phyloP scores from a whole-genome alignment of 2,888 invertebrate species.

The Lepidochitona cinerea region DNA sequence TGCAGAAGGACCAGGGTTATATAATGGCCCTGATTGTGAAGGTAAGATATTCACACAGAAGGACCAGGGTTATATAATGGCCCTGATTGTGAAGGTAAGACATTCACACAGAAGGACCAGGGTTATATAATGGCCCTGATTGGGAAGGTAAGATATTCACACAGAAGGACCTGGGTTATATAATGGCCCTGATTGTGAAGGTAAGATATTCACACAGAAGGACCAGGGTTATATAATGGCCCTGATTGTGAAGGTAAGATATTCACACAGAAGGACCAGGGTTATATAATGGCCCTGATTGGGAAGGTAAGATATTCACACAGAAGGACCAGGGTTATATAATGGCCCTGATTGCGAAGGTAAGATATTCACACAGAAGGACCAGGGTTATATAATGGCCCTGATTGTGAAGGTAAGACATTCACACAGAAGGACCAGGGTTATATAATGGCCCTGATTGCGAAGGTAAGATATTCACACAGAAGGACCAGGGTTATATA shows the following conservation, averaged over 20 bases:
- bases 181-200: not conserved
- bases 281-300: not conserved
- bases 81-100: not conserved
- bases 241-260: not conserved
- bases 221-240: not conserved
- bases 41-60: not conserved
- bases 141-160: not conserved
- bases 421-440: not conserved
- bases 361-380: not conserved
- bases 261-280: not conserved
- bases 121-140: not conserved
- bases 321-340: not conserved
- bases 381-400: not conserved
- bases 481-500: not conserved
- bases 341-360: not conserved
- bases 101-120: not conserved
- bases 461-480: not conserved
- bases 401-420: not conserved
- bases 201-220: not conserved
- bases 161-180: not conserved
- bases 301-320: not conserved
- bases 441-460: not conserved
- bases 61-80: not conserved
- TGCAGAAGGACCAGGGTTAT: not conserved
- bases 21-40: not conserved